These are phyloP conservation scores for Ametastegia equiseti DNA, from an alignment of 2,888 invertebrate genomes.

Conservation along the genomic window DNA sequence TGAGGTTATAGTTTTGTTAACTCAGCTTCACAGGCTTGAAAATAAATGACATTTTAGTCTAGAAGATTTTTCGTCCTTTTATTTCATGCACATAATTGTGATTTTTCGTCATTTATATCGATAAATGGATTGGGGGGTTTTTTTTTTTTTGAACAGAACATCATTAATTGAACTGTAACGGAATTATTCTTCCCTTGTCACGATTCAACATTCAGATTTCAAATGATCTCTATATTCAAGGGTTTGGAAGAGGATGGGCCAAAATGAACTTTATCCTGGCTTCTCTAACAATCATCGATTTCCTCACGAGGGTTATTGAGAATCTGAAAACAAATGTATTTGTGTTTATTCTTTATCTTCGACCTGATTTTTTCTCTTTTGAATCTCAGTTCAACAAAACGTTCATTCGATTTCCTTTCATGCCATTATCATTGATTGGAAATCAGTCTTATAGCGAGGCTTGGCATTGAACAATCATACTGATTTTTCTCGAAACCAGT, in stretches of 20 bases:
- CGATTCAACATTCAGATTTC: too few relatives aligned
- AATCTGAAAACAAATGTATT: not conserved
- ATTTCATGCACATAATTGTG: not conserved
- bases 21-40: not conserved
- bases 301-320: not conserved
- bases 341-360: not conserved
- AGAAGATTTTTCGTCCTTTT: not conserved
- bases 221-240: too few relatives aligned
- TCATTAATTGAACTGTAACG: too few relatives aligned
- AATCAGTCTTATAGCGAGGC: too few relatives aligned
- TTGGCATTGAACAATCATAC: too few relatives aligned
- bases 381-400: too few relatives aligned
- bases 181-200: too few relatives aligned
- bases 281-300: not conserved
- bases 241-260: too few relatives aligned
- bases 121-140: not conserved
- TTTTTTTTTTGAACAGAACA: too few relatives aligned
- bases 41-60: not conserved
- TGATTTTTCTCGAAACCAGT: too few relatives aligned
- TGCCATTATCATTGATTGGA: not conserved
- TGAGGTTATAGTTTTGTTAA: not conserved
- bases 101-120: not conserved
- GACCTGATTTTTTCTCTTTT: not conserved
- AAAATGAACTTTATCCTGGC: too few relatives aligned
- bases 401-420: too few relatives aligned